Percentiles rank a stretch among this genome's conserved stretches.
Conservation (phyloP, 2,888 invertebrate species). For the Schizaphis graminum region DNA sequence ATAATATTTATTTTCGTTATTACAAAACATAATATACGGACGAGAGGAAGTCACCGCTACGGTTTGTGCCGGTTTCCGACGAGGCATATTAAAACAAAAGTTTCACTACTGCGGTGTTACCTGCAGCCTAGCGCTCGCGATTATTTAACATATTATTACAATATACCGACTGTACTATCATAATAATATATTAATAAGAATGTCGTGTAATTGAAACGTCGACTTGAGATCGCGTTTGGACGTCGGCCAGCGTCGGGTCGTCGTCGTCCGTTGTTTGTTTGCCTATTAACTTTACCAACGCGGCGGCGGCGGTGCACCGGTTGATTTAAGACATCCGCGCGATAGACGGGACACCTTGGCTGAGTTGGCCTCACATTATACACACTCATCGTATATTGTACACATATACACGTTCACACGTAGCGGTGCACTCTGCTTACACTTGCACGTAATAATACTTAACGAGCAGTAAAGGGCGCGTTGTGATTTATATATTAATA, state of each 20-base stretch:
- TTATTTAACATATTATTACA: background rate
- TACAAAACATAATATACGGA: background rate
- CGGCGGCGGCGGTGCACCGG: constrained; percentile 37
- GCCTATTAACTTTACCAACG: constrained; percentile 43
- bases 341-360: constrained; percentile 8
- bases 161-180: background rate
- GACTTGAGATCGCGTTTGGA: constrained; percentile 26
- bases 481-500: constrained; percentile 46
- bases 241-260: constrained; percentile 35
- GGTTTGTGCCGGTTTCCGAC: background rate
- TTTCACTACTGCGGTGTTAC: background rate
- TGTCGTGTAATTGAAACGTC: constrained; percentile 54
- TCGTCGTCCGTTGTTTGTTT: constrained; percentile 55
- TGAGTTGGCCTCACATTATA: background rate
- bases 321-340: constrained; percentile 64
- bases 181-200: background rate
- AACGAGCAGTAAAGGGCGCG: constrained; percentile 49
- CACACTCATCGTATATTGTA: background rate
- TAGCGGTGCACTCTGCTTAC: background rate
- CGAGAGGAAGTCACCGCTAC: background rate
- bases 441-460: background rate
- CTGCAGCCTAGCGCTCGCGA: background rate
- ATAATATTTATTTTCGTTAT: background rate
- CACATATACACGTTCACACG: background rate
- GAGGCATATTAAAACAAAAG: background rate